A percentile compares a stretch with the other conserved stretches of the same genome.
Conservation (phyloP, 2,888 invertebrate genomes). For the Ophion ventricosus region DNA sequence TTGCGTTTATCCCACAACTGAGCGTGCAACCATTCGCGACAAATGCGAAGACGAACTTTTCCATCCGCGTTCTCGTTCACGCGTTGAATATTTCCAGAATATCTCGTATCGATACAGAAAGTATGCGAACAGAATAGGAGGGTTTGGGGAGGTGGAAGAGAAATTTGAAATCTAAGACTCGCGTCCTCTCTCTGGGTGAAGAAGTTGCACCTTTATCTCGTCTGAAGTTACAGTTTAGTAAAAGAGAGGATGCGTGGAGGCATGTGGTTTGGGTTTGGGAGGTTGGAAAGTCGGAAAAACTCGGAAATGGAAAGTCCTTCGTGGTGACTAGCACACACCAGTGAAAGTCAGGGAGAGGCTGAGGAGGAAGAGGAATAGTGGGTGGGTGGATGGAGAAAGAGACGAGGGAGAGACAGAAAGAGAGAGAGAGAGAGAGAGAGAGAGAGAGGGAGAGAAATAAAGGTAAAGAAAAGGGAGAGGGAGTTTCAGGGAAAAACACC, state of each 20-base stretch:
- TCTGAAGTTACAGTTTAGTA: neutral
- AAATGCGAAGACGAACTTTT: slow-evolving; percentile 44
- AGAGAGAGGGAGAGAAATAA: neutral
- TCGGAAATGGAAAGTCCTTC: slow-evolving; percentile 56
- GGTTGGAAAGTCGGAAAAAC: slow-evolving; percentile 37
- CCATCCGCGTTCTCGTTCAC: slow-evolving; percentile 27
- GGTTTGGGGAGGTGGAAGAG: neutral
- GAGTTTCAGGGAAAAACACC: slow-evolving; percentile 10
- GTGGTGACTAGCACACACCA: slow-evolving; percentile 21
- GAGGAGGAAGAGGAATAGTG: neutral
- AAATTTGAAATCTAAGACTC: slow-evolving; percentile 31
- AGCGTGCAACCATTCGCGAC: slow-evolving; percentile 40
- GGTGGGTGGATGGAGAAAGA: neutral
- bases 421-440: neutral
- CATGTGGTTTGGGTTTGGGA: slow-evolving; percentile 9
- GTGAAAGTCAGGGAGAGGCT: slow-evolving; percentile 1
- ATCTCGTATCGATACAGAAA: slow-evolving; percentile 25
- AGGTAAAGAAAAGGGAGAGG: neutral
- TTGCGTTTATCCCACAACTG: slow-evolving; percentile 9
- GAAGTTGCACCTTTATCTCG: slow-evolving; percentile 14
- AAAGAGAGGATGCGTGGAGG: neutral
- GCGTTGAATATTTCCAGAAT: slow-evolving; percentile 41
- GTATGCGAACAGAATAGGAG: neutral
- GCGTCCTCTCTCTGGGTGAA: slow-evolving; percentile 18
- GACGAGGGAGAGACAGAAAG: neutral